These are phyloP conservation scores for Thripadectes ignobilis DNA, from an alignment of 2,797 vertebrate genomes.

Conservation along the genomic window DNA sequence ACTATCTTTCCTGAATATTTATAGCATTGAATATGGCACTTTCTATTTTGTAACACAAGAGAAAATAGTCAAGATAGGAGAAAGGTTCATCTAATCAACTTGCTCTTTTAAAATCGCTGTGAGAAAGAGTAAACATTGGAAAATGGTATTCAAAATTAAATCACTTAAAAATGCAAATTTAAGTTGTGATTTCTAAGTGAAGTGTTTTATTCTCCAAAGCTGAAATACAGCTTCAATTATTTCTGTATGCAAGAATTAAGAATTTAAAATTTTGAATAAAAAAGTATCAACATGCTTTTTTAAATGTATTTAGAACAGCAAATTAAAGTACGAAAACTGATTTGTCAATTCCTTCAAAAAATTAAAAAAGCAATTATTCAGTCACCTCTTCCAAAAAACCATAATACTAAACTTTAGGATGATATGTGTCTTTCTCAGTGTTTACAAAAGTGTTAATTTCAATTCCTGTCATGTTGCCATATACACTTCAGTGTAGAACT, in stretches of 20 bases:
- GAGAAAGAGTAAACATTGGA: neutral
- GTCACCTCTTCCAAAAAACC: neutral
- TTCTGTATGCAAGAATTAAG: neutral
- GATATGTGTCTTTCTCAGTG: neutral
- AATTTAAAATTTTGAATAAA: neutral
- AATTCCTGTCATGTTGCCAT: neutral
- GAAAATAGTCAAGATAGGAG: neutral
- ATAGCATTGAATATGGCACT: neutral
- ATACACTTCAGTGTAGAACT: neutral
- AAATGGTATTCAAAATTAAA: neutral
- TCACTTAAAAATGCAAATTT: neutral
- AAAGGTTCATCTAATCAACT: neutral
- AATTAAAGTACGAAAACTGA: neutral
- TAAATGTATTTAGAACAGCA: neutral
- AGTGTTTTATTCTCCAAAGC: neutral
- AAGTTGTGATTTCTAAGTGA: neutral
- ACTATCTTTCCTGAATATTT: neutral
- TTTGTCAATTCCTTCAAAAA: neutral
- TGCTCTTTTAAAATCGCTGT: neutral
- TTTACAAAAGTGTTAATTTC: neutral
- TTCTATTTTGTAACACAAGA: neutral
- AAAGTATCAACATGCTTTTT: neutral
- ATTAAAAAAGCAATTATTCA: neutral
- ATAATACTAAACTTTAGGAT: neutral
- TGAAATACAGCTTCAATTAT: neutral